Base-by-base conservation (phyloP, 23 tunicate species). In the Trididemnum clinides region DNA sequence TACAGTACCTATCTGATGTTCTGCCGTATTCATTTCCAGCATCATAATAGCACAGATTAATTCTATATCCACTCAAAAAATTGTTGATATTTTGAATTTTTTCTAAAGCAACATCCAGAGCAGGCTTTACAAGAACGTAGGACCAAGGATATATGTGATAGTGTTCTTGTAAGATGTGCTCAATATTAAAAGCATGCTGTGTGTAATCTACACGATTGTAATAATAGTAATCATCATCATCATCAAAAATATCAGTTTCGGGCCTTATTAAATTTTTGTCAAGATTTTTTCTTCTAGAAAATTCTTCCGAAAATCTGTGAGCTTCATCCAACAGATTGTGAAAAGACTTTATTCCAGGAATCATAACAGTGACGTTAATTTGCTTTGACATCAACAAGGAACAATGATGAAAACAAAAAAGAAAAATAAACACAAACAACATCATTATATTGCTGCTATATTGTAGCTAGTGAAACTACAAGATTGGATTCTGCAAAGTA, bases 1-100 rank as follows among this genome's bases (percentile, higher is more conserved):
- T n/a, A n/a, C n/a, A n/a, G n/a, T 70, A 87, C 97, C 91, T 87
- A 28, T 86, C 66, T 31, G 91, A 92, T 22, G 97, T 82, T 7
- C 26, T 37, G 57, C 97, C 97, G 1, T 26, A 22, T 36, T 51
- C 54, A 64, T 83, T 76, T 38, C 91, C 88, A 20, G 84, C 83
- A 76, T 92, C 97, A 27, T 84, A 75, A 38, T 86, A 92, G 32
- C 66, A 64, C 0, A 87, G 85, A 5, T 83, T 51, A 26, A 92
- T 87, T 0, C 87, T 82, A 69, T 38, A 83, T 34, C 70, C 82
- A 30, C 66, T 82, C 38, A 85, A 54, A 4, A 87, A 33, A 7
- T 82, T 86, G 6, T 33, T 25, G 1, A 77, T 64, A 2, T 71
- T 44, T 29, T 69, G 33, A 20, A 92, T 87, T 39, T 69, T 62